A percentile compares a stretch with the other conserved stretches of the same genome.
Conservation (phyloP, 2,888 invertebrate genomes). For the Drosophila meridionalis region DNA sequence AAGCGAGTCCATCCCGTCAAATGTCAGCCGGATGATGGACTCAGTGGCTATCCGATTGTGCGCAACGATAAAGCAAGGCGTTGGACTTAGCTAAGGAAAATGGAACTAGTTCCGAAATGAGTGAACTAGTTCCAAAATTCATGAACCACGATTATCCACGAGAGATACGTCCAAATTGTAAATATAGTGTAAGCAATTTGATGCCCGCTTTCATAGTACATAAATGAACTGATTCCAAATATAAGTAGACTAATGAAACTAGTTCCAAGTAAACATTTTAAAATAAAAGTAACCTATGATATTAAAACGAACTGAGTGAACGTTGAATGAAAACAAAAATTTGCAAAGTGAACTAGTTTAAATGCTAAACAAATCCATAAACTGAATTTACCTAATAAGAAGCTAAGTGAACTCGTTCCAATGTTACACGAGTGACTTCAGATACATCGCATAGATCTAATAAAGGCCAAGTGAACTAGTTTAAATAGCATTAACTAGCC, state of each 20-base stretch:
- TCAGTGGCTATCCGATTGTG: conserved; percentile 54
- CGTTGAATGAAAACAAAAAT: too few species aligned
- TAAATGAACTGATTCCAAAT: not conserved
- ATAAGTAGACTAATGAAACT: not conserved
- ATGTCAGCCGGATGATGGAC: conserved; percentile 32
- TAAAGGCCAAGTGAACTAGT: not conserved
- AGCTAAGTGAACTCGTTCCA: not conserved
- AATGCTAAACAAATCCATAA: not conserved
- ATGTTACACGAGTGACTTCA: not conserved
- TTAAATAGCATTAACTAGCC: not conserved
- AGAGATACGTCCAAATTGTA: not conserved
- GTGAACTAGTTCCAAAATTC: not conserved
- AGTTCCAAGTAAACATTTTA: not conserved
- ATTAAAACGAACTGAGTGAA: too few species aligned
- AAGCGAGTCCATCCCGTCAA: not conserved
- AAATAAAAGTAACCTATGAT: not conserved
- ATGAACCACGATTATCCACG: not conserved
- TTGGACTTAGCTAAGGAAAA: conserved; percentile 4
- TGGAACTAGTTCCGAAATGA: not conserved
- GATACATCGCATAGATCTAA: too few species aligned
- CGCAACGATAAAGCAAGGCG: conserved; percentile 35
- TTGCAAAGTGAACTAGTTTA: too few species aligned
- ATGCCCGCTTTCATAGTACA: not conserved
- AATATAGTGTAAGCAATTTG: not conserved
- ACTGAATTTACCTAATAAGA: not conserved